A percentile compares a stretch with the other conserved stretches of the same genome.
Conservation (phyloP, 2,113 vertebrate species). For the Choloepus hoffmanni region DNA sequence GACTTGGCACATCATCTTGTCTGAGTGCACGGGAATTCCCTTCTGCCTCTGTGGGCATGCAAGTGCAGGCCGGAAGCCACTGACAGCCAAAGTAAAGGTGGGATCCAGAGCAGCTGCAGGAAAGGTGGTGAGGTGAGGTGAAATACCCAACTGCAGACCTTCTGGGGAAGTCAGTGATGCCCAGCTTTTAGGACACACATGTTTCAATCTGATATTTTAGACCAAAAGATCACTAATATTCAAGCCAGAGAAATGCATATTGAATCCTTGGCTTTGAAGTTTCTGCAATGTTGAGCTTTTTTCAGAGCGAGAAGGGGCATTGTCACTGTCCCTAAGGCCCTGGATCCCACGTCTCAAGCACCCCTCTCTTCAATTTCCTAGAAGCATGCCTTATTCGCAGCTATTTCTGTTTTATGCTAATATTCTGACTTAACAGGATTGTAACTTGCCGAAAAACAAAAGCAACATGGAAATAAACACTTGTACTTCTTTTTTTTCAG, state of each 20-base stretch:
- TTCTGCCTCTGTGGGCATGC: conserved; percentile 83
- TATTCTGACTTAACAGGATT: conserved; percentile 17
- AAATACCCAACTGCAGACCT: conserved; percentile 78
- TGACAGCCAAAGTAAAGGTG: conserved; percentile 85
- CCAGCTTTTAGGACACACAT: conserved; percentile 62
- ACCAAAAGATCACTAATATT: conserved; percentile 61
- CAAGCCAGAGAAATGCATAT: conserved; percentile 68
- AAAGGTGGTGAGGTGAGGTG: conserved; percentile 64
- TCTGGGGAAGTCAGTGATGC: conserved; percentile 70
- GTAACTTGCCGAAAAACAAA: conserved; percentile 27
- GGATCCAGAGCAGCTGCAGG: conserved; percentile 81
- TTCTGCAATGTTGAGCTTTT: conserved; percentile 27
- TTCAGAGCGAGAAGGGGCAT: conserved; percentile 24
- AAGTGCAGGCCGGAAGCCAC: conserved; percentile 86
- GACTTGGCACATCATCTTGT: conserved; percentile 87
- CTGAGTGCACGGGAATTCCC: conserved; percentile 89
- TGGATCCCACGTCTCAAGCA: background rate
- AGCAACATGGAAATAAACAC: background rate
- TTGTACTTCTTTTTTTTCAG: background rate
- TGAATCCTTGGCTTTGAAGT: conserved; percentile 66
- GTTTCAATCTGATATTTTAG: conserved; percentile 68
- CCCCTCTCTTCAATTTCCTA: background rate
- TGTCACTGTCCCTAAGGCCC: conserved; percentile 41
- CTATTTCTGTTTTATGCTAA: conserved; percentile 37
- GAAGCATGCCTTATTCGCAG: background rate